Base-by-base conservation (phyloP, 2,113 vertebrate genomes). In the Rhadina sibilatrix region DNA sequence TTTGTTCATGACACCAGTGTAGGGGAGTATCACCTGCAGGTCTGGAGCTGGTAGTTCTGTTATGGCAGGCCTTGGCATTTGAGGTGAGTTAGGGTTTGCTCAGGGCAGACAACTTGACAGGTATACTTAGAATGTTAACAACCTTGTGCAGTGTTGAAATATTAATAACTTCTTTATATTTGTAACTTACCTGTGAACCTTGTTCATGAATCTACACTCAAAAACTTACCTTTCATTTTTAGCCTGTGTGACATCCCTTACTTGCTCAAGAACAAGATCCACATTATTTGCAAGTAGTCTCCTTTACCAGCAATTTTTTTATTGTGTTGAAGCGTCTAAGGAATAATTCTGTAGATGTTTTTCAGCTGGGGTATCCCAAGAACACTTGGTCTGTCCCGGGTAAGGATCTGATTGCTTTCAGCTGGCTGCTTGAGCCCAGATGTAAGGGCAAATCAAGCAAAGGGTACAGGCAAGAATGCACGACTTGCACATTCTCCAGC, bases 401-500 rank as follows among this genome's bases (percentile, higher is more conserved):
- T 16, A 22, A 66, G n/a, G 74, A 46, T 35, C 46, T 64, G 69
- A 35, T n/a, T 4, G 4, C 24, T 89, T 76, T 72, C 64, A 74
- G 54, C 59, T 83, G 79, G 66, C 61, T 94, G 49, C 82, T 78
- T 61, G 57, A 94, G 49, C 83, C 70, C 75, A 87, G 83, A 72
- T 88, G 46, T 50, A 76, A 83, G 87, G 79, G 47, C 54, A 74
- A 59, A 59, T 9, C 37, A 50, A 85, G 87, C 49, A 89, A 83
- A 96, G 93, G 90, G 86, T 87, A 76, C 11, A 15, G 56, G 46
- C 72, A 94, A 68, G 86, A 96, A 96, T 95, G 96, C 52, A 16
- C 16, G 1, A 49, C 65, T 91, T 85, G 94, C 96, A 96, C 96
- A 97, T 97, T 97, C 93, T 71, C 72, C 18, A 59, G 90, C 92